Evolutionary conservation across 1,140 invertebrate genomes (phyloP), one percentile per base, ranked within the genome.

Genomic region (Penaeus chinensis): DNA sequence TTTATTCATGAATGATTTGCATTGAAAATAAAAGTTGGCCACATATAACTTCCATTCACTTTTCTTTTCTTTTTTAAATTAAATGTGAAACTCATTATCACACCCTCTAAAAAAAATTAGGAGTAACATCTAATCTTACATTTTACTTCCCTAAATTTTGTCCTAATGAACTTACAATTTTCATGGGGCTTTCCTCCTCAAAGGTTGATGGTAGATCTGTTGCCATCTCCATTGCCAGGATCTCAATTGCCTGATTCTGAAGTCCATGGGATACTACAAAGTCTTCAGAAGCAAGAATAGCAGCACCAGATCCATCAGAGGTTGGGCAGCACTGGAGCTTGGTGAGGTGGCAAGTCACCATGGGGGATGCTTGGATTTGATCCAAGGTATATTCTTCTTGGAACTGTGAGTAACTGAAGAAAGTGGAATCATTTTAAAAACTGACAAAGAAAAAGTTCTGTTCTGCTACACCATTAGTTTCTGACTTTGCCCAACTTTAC

Each of bases 311-410:
- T 18, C 98, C 98, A 93, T 99, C 98, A 54, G 98, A 99, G 2
- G 98, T 99, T 32, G 98, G 98, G 92, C 98, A 99, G 92, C 98
- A 99, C 91, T 99, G 97, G 20, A 99, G 93, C 92, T 99, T 98
- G 13, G 98, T 99, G 20, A 99, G 93, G 0, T 97, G 97, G 18
- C 96, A 97, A 92, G 95, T 97, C 66, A 99, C 94, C 91, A 94
- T 94, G 8, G 96, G 96, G 0, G 98, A 97, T 24, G 95, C 95
- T 91, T 96, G 93, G 82, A 99, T 96, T 92, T 99, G 95, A 84
- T 99, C 96, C 69, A 99, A 92, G 18, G 95, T 95, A 91, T 99
- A 99, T 91, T 97, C 96, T 85, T 96, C 95, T 92, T 95, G 95
- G 91, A 98, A 98, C 92, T 99, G 98, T 0, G 98, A 98, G 91